Percentiles rank a stretch among this genome's conserved stretches.
Conservation (phyloP, 2,888 invertebrate genomes). For the Platynereis dumerilii region DNA sequence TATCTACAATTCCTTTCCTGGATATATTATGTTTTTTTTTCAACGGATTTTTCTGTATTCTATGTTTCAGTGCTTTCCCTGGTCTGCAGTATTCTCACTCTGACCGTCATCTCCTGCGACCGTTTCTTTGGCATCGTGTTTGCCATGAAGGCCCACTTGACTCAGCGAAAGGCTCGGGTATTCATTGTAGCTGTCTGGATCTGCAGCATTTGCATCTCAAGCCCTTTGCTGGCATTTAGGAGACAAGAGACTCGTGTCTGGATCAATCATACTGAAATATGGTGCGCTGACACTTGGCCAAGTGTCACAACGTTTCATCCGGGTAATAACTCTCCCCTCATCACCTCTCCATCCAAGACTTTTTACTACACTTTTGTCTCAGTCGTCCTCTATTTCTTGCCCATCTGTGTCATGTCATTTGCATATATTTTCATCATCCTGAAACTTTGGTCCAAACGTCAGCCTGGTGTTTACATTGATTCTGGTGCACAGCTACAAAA, state of each 20-base stretch:
- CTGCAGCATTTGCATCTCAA: slow-evolving; percentile 70
- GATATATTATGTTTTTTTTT: no score
- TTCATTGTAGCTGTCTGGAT: slow-evolving; percentile 76
- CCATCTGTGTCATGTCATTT: slow-evolving; percentile 76
- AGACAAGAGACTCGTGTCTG: slow-evolving; percentile 73
- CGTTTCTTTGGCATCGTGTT: slow-evolving; percentile 80
- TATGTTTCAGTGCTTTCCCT: slow-evolving; percentile 74
- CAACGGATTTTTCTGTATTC: no score
- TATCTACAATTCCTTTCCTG: no score
- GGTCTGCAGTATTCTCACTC: slow-evolving; percentile 78
- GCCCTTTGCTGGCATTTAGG: slow-evolving; percentile 62
- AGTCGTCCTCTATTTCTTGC: slow-evolving; percentile 79
- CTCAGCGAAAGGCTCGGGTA: slow-evolving; percentile 65
- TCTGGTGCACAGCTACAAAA: slow-evolving; percentile 52
- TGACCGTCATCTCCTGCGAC: slow-evolving; percentile 82
- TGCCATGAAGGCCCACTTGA: slow-evolving; percentile 75
- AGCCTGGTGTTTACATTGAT: slow-evolving; percentile 61
- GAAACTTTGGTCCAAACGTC: slow-evolving; percentile 68
- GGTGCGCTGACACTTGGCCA: slow-evolving; percentile 72
- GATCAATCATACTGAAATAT: slow-evolving; percentile 78
- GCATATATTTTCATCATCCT: slow-evolving; percentile 72
- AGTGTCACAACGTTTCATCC: slow-evolving; percentile 27
- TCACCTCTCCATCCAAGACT: slow-evolving; percentile 66
- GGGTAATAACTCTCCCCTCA: slow-evolving; percentile 25
- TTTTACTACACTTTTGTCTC: slow-evolving; percentile 82